These are phyloP conservation scores for Trinorchestia longiramus DNA, from an alignment of 1,140 invertebrate genomes.

Conservation along the genomic window DNA sequence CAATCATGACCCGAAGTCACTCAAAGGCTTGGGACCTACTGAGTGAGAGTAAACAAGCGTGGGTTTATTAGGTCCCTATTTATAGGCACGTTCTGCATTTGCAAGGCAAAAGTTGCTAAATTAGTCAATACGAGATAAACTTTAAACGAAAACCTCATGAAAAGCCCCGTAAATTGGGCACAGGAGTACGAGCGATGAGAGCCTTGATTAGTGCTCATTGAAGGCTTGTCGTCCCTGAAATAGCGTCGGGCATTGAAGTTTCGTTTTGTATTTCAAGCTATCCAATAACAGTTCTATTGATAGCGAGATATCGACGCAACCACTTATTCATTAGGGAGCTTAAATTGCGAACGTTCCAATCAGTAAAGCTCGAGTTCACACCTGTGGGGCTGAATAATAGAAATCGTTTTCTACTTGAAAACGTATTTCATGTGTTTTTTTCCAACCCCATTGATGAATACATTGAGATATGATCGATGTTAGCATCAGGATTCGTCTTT, in stretches of 20 bases:
- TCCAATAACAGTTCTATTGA: background rate
- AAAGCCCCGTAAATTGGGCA: background rate
- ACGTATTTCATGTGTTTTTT: background rate
- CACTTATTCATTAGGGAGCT: background rate
- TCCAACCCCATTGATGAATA: background rate
- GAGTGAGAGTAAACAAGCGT: background rate
- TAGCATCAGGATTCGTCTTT: background rate
- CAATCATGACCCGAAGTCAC: background rate
- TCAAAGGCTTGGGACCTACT: background rate
- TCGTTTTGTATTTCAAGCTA: background rate
- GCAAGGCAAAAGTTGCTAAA: background rate
- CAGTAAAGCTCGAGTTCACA: background rate
- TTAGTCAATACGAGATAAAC: background rate
- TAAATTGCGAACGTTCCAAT: background rate
- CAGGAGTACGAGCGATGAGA: background rate
- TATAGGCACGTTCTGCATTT: background rate
- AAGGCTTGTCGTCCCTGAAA: background rate
- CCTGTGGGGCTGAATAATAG: background rate
- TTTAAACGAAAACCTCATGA: background rate
- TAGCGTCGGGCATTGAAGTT: background rate
- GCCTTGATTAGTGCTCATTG: background rate
- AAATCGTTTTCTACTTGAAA: background rate
- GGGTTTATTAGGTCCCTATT: background rate
- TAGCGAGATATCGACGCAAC: background rate
- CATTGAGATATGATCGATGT: background rate